Conservation (phyloP, 2,888 invertebrate species). For the Ophion ellenae region DNA sequence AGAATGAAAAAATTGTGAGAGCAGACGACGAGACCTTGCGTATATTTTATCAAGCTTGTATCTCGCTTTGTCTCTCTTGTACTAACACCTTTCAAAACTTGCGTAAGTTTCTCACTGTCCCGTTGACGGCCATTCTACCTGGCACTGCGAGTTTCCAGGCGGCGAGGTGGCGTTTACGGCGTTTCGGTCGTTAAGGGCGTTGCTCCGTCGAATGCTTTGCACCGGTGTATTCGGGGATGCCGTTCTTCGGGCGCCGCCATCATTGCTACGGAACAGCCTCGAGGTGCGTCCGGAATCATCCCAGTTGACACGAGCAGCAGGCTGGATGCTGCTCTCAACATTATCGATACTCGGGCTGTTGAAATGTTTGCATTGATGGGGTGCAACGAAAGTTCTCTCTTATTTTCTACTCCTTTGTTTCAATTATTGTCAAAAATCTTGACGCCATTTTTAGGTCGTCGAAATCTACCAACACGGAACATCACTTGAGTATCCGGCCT, state of each 20-base stretch:
- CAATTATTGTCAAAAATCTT: not conserved
- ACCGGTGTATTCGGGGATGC: slow-evolving; percentile 22
- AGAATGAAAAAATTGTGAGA: not conserved
- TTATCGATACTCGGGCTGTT: not conserved
- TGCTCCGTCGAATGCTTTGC: not conserved
- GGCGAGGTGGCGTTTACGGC: not conserved
- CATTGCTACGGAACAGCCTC: not conserved
- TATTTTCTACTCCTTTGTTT: not conserved
- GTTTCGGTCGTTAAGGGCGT: not conserved
- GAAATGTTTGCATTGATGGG: not conserved
- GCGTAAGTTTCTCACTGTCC: not conserved
- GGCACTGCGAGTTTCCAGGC: not conserved
- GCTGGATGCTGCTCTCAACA: not conserved
- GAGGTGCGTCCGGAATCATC: not conserved
- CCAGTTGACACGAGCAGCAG: not conserved
- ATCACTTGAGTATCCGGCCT: too few species aligned
- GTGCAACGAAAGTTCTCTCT: not conserved
- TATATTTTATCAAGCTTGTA: not conserved
- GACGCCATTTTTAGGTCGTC: too few species aligned
- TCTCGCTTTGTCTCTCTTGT: not conserved
- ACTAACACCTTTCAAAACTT: not conserved
- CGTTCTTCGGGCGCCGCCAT: slow-evolving; percentile 27
- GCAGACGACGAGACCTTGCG: not conserved
- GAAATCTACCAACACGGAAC: too few species aligned
- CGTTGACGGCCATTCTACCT: not conserved